Percentiles rank a stretch among this genome's conserved stretches.
Evolutionary conservation across 2,888 invertebrate species (phyloP).

Genomic region (Pachydiplax longipennis): DNA sequence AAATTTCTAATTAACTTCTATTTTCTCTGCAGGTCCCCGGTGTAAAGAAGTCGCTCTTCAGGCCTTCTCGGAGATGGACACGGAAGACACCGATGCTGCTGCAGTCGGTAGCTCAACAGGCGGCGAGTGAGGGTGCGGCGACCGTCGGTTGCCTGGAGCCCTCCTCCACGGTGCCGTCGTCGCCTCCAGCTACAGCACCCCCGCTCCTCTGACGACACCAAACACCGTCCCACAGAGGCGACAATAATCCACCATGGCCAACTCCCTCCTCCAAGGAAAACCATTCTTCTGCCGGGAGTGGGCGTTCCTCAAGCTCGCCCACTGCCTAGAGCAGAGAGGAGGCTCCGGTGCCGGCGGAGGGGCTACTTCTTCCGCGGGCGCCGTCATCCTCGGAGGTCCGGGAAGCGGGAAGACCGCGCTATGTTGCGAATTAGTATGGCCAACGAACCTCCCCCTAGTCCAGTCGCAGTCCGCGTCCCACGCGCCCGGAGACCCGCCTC

Average conservation of each 20-base stretch:
- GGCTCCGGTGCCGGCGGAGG: slow-evolving; percentile 83
- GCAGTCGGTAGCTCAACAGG: background rate
- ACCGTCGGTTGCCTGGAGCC: slow-evolving; percentile 44
- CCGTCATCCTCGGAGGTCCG: slow-evolving; percentile 87
- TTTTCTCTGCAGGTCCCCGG: background rate
- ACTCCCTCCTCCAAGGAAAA: slow-evolving; percentile 60
- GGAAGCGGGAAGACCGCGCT: slow-evolving; percentile 95
- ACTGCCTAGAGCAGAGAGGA: slow-evolving; percentile 88
- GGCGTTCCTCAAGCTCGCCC: slow-evolving; percentile 92
- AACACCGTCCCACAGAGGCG: background rate
- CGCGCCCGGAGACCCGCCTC: background rate
- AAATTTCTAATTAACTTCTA: background rate
- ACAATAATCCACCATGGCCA: slow-evolving; percentile 51
- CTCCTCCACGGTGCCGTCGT: slow-evolving; percentile 38
- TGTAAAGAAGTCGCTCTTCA: background rate
- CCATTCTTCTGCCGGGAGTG: slow-evolving; percentile 92
- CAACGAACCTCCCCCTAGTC: slow-evolving; percentile 59
- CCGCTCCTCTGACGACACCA: slow-evolving; percentile 12
- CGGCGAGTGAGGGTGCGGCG: background rate
- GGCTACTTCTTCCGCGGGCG: slow-evolving; percentile 78
- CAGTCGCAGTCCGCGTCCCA: background rate
- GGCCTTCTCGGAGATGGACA: background rate
- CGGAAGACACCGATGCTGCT: slow-evolving; percentile 22
- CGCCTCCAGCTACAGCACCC: slow-evolving; percentile 6
- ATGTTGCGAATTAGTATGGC: slow-evolving; percentile 79